Base-by-base conservation (phyloP, 2,888 invertebrate genomes). In the Chouioia cunea region DNA sequence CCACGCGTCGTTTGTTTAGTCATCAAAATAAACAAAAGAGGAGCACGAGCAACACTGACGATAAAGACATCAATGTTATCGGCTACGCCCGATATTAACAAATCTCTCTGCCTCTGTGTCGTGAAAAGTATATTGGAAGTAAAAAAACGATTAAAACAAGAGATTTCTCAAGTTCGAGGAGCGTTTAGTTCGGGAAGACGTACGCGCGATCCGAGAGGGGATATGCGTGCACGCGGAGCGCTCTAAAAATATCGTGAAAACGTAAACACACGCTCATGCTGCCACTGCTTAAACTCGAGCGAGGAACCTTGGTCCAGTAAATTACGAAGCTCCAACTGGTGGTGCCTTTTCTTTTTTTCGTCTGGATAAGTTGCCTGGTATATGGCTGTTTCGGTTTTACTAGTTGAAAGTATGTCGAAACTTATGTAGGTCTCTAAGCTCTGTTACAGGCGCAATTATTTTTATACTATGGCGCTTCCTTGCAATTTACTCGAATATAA, bases 351-450 rank as follows among this genome's bases (percentile, higher is more conserved):
- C 12, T 36, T 36, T 57, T 59, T 54, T 56, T 53, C 36, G 18
- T 27, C 36, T 36, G 36, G 36, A 36, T 36, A 36, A 27, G 27
- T 27, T 36, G 10, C 6, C 36, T 36, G 36, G 36, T 36, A 36
- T 36, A 36, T 36, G 6, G 27, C 6, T 36, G 43, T 10, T 63
- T 22, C 22, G 15, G n/a, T 60, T 23, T 15, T 20, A 23, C 36
- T 44, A 3, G 10, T 36, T 36, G 36, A 36, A 36, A 36, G 36
- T 36, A 12, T 36, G 36, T 36, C 36, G 36, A 12, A 56, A 22
- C n/a, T 56, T 66, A 79, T 70, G 20, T 86, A 94, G 94, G 91
- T 91, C 85, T 93, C 20, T 16, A 50, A 50, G 20, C 16, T 50
- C 16, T 20, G 16, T 8, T 18, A n/a, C 16, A 50, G 20, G 4